phyloP scores from a whole-genome alignment of 2,888 invertebrate genomes.

The Corbicula japonica region DNA sequence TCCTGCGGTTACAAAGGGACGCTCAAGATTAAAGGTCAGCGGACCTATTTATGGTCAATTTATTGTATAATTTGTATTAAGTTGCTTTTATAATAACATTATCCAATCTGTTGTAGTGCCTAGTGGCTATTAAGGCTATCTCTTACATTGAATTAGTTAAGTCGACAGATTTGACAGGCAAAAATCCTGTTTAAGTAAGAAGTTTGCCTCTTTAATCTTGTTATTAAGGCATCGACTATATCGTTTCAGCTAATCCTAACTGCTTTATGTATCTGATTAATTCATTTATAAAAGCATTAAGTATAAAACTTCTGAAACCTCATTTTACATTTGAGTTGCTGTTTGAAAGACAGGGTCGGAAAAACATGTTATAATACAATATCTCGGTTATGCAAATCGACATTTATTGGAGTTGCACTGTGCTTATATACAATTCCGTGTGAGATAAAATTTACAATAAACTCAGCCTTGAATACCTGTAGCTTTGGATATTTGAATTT shows the following conservation, averaged over 20 bases:
- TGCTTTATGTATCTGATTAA: constrained; percentile 2
- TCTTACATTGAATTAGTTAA: constrained; percentile 17
- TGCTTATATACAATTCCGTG: too few relatives aligned
- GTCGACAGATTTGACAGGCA: constrained; percentile 4
- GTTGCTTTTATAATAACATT: constrained; percentile 14
- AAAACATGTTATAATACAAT: too few relatives aligned
- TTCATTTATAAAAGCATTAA: constrained; percentile 2
- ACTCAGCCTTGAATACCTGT: too few relatives aligned
- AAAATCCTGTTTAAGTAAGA: background rate
- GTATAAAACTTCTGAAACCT: background rate
- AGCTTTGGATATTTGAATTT: too few relatives aligned
- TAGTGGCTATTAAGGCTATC: constrained; percentile 20
- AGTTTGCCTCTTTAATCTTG: constrained; percentile 12
- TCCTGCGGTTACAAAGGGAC: background rate
- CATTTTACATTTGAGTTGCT: too few relatives aligned
- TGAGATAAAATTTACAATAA: too few relatives aligned
- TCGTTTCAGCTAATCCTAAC: background rate
- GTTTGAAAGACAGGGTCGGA: too few relatives aligned
- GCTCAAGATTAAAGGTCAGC: constrained; percentile 21
- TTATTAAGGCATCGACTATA: constrained; percentile 7
- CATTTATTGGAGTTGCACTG: too few relatives aligned
- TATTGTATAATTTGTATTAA: constrained; percentile 21
- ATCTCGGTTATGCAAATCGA: too few relatives aligned
- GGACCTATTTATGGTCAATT: constrained; percentile 20
- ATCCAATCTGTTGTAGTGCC: constrained; percentile 12